Percentiles rank a stretch among this genome's conserved stretches.
Evolutionary conservation across 2,888 invertebrate genomes (phyloP).

Genomic region (Stenotaenia linearis): DNA sequence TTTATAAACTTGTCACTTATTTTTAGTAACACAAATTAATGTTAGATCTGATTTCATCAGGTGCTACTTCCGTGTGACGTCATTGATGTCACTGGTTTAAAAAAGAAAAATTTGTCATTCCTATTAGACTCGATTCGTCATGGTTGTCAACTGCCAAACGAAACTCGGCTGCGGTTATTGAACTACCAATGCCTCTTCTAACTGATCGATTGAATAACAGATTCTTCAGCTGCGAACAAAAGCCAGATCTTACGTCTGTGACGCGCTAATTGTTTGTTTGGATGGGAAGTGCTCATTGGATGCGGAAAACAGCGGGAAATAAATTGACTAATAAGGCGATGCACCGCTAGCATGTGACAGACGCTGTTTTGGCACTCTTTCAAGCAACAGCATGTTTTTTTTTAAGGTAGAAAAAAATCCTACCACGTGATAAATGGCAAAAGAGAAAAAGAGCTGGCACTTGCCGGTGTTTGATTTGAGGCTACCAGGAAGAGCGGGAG

Average conservation of each 20-base stretch:
- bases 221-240: background rate
- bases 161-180: background rate
- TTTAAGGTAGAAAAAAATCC: background rate
- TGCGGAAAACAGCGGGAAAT: conserved; percentile 7
- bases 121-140: background rate
- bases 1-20: too few relatives aligned
- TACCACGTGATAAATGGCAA: background rate
- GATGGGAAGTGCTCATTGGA: background rate
- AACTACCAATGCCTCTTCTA: background rate
- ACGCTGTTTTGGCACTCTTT: background rate
- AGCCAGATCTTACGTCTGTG: background rate
- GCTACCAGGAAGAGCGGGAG: conserved; percentile 13
- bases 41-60: background rate
- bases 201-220: background rate
- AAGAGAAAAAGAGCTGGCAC: conserved; percentile 6
- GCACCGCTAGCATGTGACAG: background rate
- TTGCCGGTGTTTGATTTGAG: background rate
- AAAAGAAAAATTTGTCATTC: background rate
- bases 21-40: too few relatives aligned
- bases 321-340: background rate
- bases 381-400: background rate
- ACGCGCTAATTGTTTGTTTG: background rate
- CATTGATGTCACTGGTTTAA: background rate
- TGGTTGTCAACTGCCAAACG: background rate
- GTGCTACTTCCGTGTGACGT: background rate